Base-by-base conservation (phyloP, 2,113 vertebrate species). In the Microtus oregoni region DNA sequence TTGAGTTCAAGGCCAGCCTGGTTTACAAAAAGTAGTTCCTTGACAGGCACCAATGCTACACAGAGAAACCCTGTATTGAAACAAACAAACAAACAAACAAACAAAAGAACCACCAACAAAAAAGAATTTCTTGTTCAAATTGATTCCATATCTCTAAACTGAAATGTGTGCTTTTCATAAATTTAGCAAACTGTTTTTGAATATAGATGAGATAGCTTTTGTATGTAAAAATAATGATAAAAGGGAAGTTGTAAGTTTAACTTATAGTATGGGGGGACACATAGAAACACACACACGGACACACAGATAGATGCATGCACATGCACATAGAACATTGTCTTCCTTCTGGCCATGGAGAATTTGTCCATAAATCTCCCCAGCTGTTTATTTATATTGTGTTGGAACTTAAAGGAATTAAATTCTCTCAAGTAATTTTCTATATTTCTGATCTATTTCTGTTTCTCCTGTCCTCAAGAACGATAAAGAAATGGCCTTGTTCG, bases 341-440 rank as follows among this genome's bases (percentile, higher is more conserved):
- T 96, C 47, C 11, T 89, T 90, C 58, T 96, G 50, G 47, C 55
- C 76, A 44, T 86, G 76, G 75, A 70, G 38, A 88, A 86, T 91
- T 96, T 61, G 94, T 96, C 61, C 8, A n/a, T 52, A 19, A 92
- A 63, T 87, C 50, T 92, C 91, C 73, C 30, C 86, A 96, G 26
- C 50, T 79, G 17, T 65, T 93, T 94, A 55, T 83, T 96, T 89
- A 76, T 68, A 38, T 87, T 77, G 11, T 79, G 17, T 92, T 87
- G 52, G 89, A 95, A 82, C 70, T 82, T 90, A 91, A 96, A 97
- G 91, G 75, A 87, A 77, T 44, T 88, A 65, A 93, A 73, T 83
- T 93, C 55, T 94, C 91, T 79, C n/a, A 78, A 41, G 44, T 93
- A 83, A 75, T 82, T 89, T 92, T 91, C 52, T 82, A 15, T 32